Evolutionary conservation across 2,113 vertebrate genomes (phyloP), one percentile per base, ranked within the genome.

Genomic region (Anser cygnoides): DNA sequence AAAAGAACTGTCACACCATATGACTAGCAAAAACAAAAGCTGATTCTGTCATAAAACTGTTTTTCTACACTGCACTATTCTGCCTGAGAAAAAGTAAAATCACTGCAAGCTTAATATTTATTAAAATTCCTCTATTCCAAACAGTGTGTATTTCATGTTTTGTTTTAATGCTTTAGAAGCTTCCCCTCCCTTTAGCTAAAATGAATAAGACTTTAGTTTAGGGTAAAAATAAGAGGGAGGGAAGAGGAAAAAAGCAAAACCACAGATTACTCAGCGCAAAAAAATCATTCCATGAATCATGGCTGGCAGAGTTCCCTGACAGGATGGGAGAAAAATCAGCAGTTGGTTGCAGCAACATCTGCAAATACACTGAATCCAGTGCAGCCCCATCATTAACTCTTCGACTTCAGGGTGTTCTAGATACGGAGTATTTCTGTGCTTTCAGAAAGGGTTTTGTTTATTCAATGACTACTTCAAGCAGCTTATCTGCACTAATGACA

Each of bases 271-370:
- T 98, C 98, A 98, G 97, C 76, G 96, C 96, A 91, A 97, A 98
- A 98, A 98, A 98, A 98, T 98, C 94, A 97, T 98, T 98, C 98
- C 97, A 97, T 98, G 98, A 98, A 97, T 98, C 98, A 98, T 39
- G 43, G 95, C 93, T 98, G 98, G 98, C 98, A 97, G 90, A 81
- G 83, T 92, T 96, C 97, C 95, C 96, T 87, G 94, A 97, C 94
- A 97, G 97, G 96, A 97, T 89, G 91, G 95, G 95, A 96, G 91
- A 96, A 96, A 96, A 97, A 96, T 85, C 75, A 97, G 95, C 94
- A 97, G 92, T 94, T 85, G 92, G 97, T 93, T 96, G 84, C 91
- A 97, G 90, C 81, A 96, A 97, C 98, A 98, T 98, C 97, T 98
- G 98, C 97, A 97, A 97, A 97, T 79, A 95, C 86, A 94, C 92